These are phyloP conservation scores for Andrena bicolor DNA, from an alignment of 2,888 invertebrate species.

Conservation along the genomic window DNA sequence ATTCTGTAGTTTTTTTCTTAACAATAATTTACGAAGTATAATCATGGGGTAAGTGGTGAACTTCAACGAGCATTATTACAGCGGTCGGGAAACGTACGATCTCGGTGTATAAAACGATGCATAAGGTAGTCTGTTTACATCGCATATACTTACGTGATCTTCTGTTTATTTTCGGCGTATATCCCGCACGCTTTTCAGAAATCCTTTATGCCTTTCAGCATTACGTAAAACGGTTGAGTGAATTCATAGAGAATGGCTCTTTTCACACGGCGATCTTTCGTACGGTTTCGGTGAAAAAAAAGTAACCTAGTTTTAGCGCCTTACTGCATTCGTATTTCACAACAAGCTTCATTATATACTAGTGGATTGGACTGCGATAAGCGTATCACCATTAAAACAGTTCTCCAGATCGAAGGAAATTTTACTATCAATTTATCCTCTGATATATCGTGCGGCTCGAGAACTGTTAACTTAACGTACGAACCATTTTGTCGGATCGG, in stretches of 20 bases:
- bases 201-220: background rate
- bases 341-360: slow-evolving; percentile 12
- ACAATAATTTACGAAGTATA: slow-evolving; percentile 60
- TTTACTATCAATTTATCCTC: background rate
- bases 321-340: slow-evolving; percentile 17
- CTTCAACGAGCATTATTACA: background rate
- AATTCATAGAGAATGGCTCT: background rate
- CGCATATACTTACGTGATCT: slow-evolving; percentile 42
- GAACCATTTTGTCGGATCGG: background rate
- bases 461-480: background rate
- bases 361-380: background rate
- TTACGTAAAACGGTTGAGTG: slow-evolving; percentile 1
- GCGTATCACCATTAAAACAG: background rate
- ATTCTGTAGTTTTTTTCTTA: slow-evolving; percentile 62
- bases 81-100: background rate
- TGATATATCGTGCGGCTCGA: background rate
- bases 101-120: slow-evolving; percentile 6
- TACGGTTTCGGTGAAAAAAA: slow-evolving; percentile 14
- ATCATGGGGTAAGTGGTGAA: slow-evolving; percentile 70
- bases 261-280: background rate
- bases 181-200: slow-evolving; percentile 19
- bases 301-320: slow-evolving; percentile 52
- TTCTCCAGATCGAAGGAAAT: background rate
- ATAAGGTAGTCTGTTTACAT: slow-evolving; percentile 65
- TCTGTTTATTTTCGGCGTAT: slow-evolving; percentile 60